Percentiles rank a stretch among this genome's conserved stretches.
Conservation (phyloP, 2,113 vertebrate species). For the Phocoena phocoena region DNA sequence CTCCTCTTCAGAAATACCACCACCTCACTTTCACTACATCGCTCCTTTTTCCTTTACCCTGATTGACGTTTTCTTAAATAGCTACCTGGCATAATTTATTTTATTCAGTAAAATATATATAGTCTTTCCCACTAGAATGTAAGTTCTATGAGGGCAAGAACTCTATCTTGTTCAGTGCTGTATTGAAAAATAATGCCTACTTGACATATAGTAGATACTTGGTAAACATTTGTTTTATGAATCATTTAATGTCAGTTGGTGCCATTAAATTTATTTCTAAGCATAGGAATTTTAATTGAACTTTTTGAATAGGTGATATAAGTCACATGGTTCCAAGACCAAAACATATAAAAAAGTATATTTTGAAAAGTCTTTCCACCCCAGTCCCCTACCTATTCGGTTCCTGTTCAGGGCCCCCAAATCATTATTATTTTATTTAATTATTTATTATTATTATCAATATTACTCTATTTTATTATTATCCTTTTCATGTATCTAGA, state of each 20-base stretch:
- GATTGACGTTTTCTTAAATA: background rate
- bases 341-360: background rate
- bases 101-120: background rate
- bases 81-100: background rate
- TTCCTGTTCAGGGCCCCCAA: background rate
- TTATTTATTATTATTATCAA: background rate
- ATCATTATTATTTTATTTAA: background rate
- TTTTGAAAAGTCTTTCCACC: background rate
- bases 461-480: background rate
- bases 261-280: conserved; percentile 16
- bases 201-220: background rate
- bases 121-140: background rate
- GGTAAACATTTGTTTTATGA: background rate
- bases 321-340: background rate
- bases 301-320: background rate
- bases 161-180: background rate
- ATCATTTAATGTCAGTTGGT: background rate
- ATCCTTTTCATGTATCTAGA: background rate
- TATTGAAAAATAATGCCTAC: background rate
- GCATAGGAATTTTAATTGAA: background rate
- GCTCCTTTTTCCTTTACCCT: background rate
- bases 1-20: background rate
- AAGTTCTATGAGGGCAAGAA: background rate
- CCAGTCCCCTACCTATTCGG: background rate
- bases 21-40: background rate